Evolutionary conservation across 2,888 invertebrate genomes (phyloP).

Genomic region (Spatulosminthurus flaviceps): DNA sequence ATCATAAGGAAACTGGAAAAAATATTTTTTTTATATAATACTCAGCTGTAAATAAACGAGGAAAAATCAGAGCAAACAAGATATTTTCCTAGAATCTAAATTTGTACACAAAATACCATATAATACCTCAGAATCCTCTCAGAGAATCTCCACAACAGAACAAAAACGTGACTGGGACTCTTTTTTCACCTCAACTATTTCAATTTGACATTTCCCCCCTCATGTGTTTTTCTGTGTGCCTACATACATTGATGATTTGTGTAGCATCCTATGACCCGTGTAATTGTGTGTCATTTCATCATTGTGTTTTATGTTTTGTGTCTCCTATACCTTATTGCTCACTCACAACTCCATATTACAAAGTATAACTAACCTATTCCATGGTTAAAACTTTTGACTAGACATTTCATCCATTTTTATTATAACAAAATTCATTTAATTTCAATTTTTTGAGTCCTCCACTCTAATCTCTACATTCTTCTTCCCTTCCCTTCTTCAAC

Average conservation of each 20-base stretch:
- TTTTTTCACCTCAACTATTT: constrained; percentile 1
- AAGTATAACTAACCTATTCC: neutral
- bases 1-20: neutral
- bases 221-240: neutral
- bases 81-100: constrained; percentile 28
- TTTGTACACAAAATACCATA: constrained; percentile 37
- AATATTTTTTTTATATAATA: constrained; percentile 9
- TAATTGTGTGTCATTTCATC: neutral
- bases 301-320: neutral
- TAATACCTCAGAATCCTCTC: constrained; percentile 42
- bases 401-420: no score
- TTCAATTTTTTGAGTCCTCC: constrained; percentile 34
- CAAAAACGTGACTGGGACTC: constrained; percentile 20
- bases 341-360: no score
- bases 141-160: constrained; percentile 33
- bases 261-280: neutral
- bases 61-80: constrained; percentile 24
- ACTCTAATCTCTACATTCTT: neutral
- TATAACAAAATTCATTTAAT: neutral
- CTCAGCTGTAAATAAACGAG: constrained; percentile 6
- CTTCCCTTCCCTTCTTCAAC: no score
- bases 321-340: neutral
- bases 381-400: neutral
- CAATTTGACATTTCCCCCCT: neutral
- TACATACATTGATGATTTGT: neutral